Evolutionary conservation across 2,797 vertebrate species (phyloP).

Genomic region (Aulostomus chinensis): DNA sequence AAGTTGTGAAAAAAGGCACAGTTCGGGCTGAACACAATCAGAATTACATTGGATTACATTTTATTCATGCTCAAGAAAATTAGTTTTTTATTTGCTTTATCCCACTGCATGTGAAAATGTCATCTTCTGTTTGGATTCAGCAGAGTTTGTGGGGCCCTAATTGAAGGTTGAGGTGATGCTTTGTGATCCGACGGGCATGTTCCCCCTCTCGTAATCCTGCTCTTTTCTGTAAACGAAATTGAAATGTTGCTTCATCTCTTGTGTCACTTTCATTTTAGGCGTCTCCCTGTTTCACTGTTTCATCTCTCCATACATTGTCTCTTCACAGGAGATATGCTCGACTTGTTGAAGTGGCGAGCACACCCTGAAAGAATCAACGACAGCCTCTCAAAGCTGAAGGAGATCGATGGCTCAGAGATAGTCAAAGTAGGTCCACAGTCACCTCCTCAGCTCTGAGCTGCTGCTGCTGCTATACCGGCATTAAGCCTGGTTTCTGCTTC

Average conservation of each 20-base stretch:
- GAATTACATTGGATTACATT: no score
- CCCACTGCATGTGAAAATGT: constrained; percentile 52
- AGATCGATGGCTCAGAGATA: constrained; percentile 98
- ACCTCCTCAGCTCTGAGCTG: not conserved
- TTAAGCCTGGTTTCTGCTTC: no score
- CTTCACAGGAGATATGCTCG: constrained; percentile 92
- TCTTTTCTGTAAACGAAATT: constrained; percentile 20
- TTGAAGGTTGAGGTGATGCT: constrained; percentile 35
- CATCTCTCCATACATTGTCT: no score
- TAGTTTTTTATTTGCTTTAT: constrained; percentile 58
- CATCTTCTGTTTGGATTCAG: constrained; percentile 56
- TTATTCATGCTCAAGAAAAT: constrained; percentile 66
- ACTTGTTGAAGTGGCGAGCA: constrained; percentile 96
- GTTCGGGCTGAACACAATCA: no score
- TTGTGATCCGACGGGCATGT: constrained; percentile 11
- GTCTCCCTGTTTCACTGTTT: not conserved
- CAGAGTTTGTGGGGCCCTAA: constrained; percentile 36
- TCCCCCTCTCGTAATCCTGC: constrained; percentile 5
- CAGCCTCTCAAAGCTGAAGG: constrained; percentile 95
- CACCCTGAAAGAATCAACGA: constrained; percentile 96
- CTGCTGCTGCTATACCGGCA: not conserved
- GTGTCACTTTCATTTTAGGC: not conserved
- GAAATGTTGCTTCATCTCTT: not conserved
- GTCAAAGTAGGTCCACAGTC: constrained; percentile 86
- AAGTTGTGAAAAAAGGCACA: no score